Evolutionary conservation across 2,888 invertebrate genomes (phyloP).

Genomic region (Empis livida): DNA sequence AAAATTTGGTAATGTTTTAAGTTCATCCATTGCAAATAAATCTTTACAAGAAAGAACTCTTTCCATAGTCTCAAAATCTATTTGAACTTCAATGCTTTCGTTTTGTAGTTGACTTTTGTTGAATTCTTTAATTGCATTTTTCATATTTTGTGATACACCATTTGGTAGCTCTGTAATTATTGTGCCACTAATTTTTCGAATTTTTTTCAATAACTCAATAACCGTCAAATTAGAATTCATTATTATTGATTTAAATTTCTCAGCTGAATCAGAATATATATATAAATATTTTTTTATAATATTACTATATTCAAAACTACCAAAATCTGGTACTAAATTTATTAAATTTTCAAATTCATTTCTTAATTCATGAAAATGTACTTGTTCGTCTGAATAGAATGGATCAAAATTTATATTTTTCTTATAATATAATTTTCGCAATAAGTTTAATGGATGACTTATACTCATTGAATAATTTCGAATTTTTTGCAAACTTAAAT

Average conservation of each 20-base stretch:
- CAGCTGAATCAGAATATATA: constrained; percentile 1
- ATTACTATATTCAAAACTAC: constrained; percentile 17
- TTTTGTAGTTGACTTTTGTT: neutral
- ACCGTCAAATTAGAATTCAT: neutral
- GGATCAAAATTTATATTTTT: constrained; percentile 11
- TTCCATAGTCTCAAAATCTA: neutral
- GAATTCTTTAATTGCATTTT: neutral
- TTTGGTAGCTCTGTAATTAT: too few species aligned
- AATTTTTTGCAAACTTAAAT: constrained; percentile 16
- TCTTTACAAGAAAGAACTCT: neutral
- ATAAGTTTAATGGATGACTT: constrained; percentile 12
- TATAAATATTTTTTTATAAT: constrained; percentile 18
- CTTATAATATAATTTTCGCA: constrained; percentile 13
- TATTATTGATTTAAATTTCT: neutral
- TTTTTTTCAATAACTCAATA: neutral
- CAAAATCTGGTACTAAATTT: constrained; percentile 21
- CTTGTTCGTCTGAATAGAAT: constrained; percentile 11
- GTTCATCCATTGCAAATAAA: neutral
- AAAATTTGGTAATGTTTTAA: neutral
- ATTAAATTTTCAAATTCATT: constrained; percentile 17
- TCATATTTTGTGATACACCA: too few species aligned
- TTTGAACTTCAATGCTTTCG: neutral
- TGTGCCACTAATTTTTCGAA: neutral
- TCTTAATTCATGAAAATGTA: constrained; percentile 18
- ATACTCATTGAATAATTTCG: constrained; percentile 17